Percentiles rank a stretch among this genome's conserved stretches.
phyloP scores from a whole-genome alignment of 2,113 vertebrate species.

The Balaenoptera acutorostrata region DNA sequence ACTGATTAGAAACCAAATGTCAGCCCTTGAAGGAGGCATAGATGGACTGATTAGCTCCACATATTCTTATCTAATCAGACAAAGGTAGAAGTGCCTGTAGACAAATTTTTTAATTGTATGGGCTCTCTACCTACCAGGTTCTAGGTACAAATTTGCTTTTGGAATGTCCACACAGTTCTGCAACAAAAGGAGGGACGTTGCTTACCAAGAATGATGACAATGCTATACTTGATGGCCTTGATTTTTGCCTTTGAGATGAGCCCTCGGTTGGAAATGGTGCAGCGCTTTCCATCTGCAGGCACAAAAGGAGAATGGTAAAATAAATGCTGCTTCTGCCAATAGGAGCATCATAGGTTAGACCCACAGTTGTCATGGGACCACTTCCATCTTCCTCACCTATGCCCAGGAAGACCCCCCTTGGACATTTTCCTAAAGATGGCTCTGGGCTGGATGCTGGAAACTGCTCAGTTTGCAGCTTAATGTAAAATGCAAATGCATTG shows the following conservation, averaged over 20 bases:
- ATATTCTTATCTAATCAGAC: background rate
- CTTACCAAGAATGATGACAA: conserved; percentile 82
- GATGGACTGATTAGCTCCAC: background rate
- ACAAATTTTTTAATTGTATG: background rate
- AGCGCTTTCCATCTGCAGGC: conserved; percentile 77
- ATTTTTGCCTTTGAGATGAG: conserved; percentile 83
- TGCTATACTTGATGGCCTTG: conserved; percentile 85
- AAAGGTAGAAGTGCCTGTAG: background rate
- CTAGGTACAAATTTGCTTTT: background rate
- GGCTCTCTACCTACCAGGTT: background rate
- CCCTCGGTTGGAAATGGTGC: conserved; percentile 71
- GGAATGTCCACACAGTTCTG: background rate
- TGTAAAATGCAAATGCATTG: background rate
- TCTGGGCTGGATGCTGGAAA: background rate
- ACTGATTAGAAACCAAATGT: background rate
- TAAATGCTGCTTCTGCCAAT: background rate
- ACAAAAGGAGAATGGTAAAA: background rate
- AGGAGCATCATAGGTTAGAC: background rate
- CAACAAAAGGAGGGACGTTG: background rate
- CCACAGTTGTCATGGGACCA: background rate
- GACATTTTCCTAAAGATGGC: background rate
- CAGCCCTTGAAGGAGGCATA: background rate
- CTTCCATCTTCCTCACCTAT: background rate
- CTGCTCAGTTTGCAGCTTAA: background rate
- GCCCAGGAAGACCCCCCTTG: background rate